Percentiles rank a stretch among this genome's conserved stretches.
Evolutionary conservation across 2,113 vertebrate species (phyloP).

Genomic region (Galeopterus variegatus): DNA sequence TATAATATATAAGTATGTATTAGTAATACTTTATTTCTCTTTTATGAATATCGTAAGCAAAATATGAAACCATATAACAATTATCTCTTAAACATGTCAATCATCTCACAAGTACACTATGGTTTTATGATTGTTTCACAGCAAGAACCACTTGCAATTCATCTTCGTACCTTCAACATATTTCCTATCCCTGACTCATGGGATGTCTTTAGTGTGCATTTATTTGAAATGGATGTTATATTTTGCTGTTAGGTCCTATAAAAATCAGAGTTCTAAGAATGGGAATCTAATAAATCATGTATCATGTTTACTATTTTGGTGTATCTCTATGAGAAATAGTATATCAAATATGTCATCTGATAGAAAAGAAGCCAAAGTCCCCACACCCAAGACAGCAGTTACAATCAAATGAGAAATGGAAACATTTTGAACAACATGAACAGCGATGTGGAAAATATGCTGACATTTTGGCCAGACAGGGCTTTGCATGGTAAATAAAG

Average conservation of each 20-base stretch:
- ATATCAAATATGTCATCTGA: not conserved
- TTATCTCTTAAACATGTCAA: not conserved
- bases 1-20: not conserved
- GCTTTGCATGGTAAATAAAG: no score
- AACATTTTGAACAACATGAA: no score
- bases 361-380: not conserved
- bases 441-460: not conserved
- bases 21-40: not conserved
- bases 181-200: not conserved
- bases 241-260: not conserved
- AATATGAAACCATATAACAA: not conserved
- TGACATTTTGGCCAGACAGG: not conserved
- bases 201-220: not conserved
- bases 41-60: not conserved
- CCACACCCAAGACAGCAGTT: not conserved
- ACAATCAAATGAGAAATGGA: not conserved
- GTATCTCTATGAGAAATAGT: not conserved
- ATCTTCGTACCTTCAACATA: not conserved
- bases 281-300: not conserved
- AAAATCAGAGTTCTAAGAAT: not conserved
- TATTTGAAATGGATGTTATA: not conserved
- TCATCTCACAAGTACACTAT: not conserved
- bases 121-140: not conserved
- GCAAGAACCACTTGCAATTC: not conserved
- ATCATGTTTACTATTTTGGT: not conserved